Evolutionary conservation across 1,140 invertebrate genomes (phyloP).

Genomic region (Bombus sibiricus): DNA sequence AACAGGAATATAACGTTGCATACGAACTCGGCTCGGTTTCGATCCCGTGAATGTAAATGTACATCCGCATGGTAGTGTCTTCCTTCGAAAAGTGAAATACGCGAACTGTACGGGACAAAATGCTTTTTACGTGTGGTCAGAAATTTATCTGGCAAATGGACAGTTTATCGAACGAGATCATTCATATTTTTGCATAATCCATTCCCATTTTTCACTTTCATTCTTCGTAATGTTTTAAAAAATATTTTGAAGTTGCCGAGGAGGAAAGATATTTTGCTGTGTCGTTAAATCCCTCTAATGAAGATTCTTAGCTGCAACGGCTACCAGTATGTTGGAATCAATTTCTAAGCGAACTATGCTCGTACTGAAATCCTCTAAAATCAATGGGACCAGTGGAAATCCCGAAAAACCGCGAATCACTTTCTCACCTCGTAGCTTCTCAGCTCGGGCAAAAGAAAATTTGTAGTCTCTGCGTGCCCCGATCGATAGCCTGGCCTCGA

Average conservation of each 20-base stretch:
- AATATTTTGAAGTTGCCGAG: neutral
- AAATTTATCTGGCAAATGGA: neutral
- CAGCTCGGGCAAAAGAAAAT: neutral
- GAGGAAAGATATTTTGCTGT: neutral
- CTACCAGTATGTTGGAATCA: neutral
- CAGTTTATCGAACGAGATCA: neutral
- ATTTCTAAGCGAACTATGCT: no score
- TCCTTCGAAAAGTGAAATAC: neutral
- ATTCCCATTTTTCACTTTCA: neutral
- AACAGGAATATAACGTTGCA: neutral
- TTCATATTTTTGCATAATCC: neutral
- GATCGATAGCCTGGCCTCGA: constrained; percentile 7
- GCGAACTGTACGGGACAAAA: neutral
- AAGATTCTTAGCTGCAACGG: neutral
- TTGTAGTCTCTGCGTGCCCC: neutral
- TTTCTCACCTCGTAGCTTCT: neutral
- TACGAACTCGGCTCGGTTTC: neutral
- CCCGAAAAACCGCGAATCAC: neutral
- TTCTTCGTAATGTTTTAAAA: neutral
- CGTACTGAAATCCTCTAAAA: neutral
- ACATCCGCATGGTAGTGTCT: neutral
- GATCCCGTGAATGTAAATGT: constrained; percentile 21
- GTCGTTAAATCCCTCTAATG: neutral
- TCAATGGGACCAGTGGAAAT: neutral
- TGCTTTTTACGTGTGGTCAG: neutral